Base-by-base conservation (phyloP, 1,140 invertebrate genomes). In the Cydia strobilella region DNA sequence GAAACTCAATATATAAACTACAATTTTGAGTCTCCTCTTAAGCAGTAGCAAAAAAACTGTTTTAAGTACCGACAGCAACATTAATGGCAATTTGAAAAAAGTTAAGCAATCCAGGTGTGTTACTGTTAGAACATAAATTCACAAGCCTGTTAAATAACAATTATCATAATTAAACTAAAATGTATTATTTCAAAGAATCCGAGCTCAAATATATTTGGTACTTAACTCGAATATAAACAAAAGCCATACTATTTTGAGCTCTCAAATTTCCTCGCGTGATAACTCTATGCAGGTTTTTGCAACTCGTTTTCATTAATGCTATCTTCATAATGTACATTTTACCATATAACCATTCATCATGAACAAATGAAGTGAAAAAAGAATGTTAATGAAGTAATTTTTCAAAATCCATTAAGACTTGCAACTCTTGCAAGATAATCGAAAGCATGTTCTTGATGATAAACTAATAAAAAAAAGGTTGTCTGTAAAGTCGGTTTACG, bases 41-140 rank as follows among this genome's bases (percentile, higher is more conserved):
- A 39, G 7, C 10, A 39, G 2, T 31, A 31, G 35, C 35, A 10
- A 10, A 39, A 39, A 39, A 39, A 39, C 12, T 10, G 3, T 7
- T 45, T 15, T 15, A 45, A 45, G 42, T 45, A 45, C 35, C 10
- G 42, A 45, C 12, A 45, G 2, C 42, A 45, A 45, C 13, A 45
- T 45, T 45, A 45, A 45, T 45, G 13, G 42, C 42, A 13, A 45
- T 45, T 13, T 0, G 42, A 45, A 45, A 15, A 45, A 45, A 74
- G 20, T 65, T 23, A 13, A 72, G 1, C 1, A 59, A 23, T 20
- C 18, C 20, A 20, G 0, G 10, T 12, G 18, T 59, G 54, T 23
- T 23, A 59, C 6, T 59, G 54, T 59, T 18, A 59, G 54, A 23
- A 2, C 54, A 59, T 72, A 74, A 76, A 77, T 75, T 72, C 73